Conservation (phyloP, 2,113 vertebrate genomes). For the Numenius arquata region DNA sequence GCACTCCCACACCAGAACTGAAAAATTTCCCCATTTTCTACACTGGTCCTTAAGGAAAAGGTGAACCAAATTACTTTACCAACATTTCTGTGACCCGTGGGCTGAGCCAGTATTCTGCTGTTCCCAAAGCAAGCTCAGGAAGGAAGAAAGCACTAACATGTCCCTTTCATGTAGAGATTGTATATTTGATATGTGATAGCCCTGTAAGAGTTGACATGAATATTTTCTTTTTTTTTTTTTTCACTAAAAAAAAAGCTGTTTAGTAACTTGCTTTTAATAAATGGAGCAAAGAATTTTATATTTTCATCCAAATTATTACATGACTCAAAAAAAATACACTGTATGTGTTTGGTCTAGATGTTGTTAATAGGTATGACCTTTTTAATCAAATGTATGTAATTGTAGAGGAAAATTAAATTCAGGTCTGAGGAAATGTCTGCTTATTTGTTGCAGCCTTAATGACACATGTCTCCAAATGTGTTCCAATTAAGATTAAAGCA, state of each 20-base stretch:
- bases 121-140: background rate
- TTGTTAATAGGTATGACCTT: background rate
- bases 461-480: constrained; percentile 47
- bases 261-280: background rate
- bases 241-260: background rate
- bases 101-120: background rate
- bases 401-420: constrained; percentile 46
- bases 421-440: constrained; percentile 12
- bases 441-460: constrained; percentile 56
- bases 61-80: background rate
- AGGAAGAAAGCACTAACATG: background rate
- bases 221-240: background rate
- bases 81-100: background rate
- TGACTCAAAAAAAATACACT: background rate
- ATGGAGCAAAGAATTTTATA: background rate
- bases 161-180: background rate
- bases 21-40: background rate
- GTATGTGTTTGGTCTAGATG: background rate
- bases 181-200: background rate
- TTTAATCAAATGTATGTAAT: constrained; percentile 20
- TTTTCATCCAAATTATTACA: background rate
- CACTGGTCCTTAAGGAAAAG: background rate
- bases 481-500: constrained; percentile 64
- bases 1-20: background rate
- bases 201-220: background rate